Percentiles rank a stretch among this genome's conserved stretches.
Evolutionary conservation across 2,888 invertebrate species (phyloP).

Genomic region (Lordiphosa andalusiaca): DNA sequence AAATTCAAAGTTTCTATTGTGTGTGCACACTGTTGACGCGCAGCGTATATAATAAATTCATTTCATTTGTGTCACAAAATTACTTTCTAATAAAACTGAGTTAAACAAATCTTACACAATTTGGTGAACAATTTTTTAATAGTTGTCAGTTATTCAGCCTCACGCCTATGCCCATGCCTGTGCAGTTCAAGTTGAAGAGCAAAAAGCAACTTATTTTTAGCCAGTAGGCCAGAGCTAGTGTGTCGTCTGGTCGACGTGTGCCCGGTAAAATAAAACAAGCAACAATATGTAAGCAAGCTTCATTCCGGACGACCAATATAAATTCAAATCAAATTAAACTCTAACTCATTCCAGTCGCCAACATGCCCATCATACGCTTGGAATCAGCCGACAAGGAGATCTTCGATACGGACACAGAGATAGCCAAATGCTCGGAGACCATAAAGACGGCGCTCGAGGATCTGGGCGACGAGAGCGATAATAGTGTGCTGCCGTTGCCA

Average conservation of each 20-base stretch:
- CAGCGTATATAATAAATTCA: no score
- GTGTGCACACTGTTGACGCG: neutral
- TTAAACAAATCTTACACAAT: neutral
- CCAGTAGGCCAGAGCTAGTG: slow-evolving; percentile 38
- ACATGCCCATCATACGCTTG: slow-evolving; percentile 95
- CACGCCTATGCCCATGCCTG: slow-evolving; percentile 11
- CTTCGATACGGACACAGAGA: slow-evolving; percentile 97
- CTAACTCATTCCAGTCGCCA: neutral
- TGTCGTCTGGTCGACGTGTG: slow-evolving; percentile 19
- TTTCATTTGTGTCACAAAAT: neutral
- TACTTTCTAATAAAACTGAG: neutral
- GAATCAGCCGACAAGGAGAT: slow-evolving; percentile 97
- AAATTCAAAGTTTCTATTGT: neutral
- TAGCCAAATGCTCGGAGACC: slow-evolving; percentile 98
- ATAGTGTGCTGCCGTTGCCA: slow-evolving; percentile 96
- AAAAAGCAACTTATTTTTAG: slow-evolving; percentile 53
- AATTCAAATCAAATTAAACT: neutral
- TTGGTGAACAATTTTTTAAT: slow-evolving; percentile 1
- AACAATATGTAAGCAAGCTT: neutral
- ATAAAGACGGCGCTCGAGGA: slow-evolving; percentile 99
- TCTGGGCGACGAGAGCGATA: slow-evolving; percentile 92
- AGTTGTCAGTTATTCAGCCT: neutral
- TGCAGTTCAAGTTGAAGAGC: slow-evolving; percentile 34
- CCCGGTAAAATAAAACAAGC: slow-evolving; percentile 11
- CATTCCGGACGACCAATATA: neutral